phyloP scores from a whole-genome alignment of 2,888 invertebrate genomes.

The Brachypterus glaber region DNA sequence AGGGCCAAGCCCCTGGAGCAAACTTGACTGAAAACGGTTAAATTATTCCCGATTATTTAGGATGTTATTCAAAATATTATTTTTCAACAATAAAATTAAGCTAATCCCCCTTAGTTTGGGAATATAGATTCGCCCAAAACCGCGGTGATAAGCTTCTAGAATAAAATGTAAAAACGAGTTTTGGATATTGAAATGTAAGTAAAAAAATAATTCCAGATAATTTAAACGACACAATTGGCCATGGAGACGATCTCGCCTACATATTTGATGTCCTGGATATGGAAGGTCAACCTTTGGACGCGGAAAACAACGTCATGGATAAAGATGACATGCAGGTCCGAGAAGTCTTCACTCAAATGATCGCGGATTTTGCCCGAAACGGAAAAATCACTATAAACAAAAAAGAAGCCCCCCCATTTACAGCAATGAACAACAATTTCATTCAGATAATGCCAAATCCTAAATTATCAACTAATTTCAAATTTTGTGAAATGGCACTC shows the following conservation, averaged over 20 bases:
- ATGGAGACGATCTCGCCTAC: slow-evolving; percentile 65
- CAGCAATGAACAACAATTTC: slow-evolving; percentile 42
- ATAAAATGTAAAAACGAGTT: background rate
- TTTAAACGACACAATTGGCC: slow-evolving; percentile 43
- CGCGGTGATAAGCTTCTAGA: background rate
- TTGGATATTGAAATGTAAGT: slow-evolving; percentile 1
- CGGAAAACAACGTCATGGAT: slow-evolving; percentile 34
- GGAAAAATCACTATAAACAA: slow-evolving; percentile 38
- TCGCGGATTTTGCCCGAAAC: slow-evolving; percentile 56
- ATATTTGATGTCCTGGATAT: slow-evolving; percentile 58
- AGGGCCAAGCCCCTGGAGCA: too few relatives aligned
- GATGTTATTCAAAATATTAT: too few relatives aligned
- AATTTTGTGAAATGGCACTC: slow-evolving; percentile 59
- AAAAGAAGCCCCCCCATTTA: slow-evolving; percentile 38
- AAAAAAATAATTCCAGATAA: slow-evolving; percentile 14
- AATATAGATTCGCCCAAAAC: too few relatives aligned
- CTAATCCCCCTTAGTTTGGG: too few relatives aligned
- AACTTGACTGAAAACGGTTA: too few relatives aligned
- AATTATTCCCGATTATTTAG: too few relatives aligned
- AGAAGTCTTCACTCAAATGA: slow-evolving; percentile 54
- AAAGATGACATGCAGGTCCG: slow-evolving; percentile 54
- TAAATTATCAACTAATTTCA: slow-evolving; percentile 41
- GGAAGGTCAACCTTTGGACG: slow-evolving; percentile 46
- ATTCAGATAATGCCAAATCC: slow-evolving; percentile 47
- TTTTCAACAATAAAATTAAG: too few relatives aligned